These are phyloP conservation scores for Drosophila trichaetosa DNA, from an alignment of 2,888 invertebrate genomes.

Conservation along the genomic window DNA sequence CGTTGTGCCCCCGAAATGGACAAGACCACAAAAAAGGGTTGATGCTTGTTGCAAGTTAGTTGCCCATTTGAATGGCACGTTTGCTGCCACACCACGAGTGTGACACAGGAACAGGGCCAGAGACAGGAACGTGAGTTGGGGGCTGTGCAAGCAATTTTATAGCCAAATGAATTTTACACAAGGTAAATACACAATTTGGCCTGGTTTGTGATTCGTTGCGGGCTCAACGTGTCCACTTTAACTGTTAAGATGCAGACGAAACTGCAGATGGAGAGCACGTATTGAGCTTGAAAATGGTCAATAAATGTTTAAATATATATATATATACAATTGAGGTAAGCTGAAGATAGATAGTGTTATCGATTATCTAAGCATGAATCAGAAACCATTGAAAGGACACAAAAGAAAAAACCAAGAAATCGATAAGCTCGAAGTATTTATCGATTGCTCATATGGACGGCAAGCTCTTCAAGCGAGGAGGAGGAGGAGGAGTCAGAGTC, in stretches of 20 bases:
- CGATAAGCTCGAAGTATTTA: constrained; percentile 1
- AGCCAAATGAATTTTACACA: constrained; percentile 76
- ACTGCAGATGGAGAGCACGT: constrained; percentile 10
- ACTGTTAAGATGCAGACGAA: constrained; percentile 20
- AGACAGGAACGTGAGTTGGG: background rate
- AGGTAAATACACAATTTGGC: constrained; percentile 66
- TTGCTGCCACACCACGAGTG: constrained; percentile 20
- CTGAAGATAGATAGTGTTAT: background rate
- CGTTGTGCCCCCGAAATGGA: constrained; percentile 66
- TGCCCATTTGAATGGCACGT: constrained; percentile 74
- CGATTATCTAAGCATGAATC: background rate
- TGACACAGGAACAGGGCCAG: background rate
- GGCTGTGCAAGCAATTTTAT: constrained; percentile 65
- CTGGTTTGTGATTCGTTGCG: constrained; percentile 73
- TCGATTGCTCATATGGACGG: background rate
- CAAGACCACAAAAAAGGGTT: constrained; percentile 77
- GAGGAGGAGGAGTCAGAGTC: background rate
- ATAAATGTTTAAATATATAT: constrained; percentile 12
- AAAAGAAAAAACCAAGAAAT: background rate
- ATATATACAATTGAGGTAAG: background rate
- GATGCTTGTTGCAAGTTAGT: constrained; percentile 74
- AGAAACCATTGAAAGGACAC: background rate
- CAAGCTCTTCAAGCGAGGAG: background rate
- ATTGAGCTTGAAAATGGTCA: constrained; percentile 9
- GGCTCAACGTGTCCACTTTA: constrained; percentile 44